Conservation (phyloP, 2,113 vertebrate genomes). For the Epinephelus moara region DNA sequence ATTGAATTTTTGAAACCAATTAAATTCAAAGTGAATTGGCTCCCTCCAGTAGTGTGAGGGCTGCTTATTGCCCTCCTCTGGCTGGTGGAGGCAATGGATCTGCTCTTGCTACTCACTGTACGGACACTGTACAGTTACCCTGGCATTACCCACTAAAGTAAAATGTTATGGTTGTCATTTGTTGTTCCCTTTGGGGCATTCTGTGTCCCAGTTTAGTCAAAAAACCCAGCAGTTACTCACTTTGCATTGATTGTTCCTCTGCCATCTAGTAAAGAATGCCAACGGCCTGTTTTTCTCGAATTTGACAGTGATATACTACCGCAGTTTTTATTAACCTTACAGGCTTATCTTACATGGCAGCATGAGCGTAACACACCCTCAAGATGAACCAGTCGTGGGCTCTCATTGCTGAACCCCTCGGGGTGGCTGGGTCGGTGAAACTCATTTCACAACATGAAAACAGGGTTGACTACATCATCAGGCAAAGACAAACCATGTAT, state of each 20-base stretch:
- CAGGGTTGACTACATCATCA: slow-evolving; percentile 40
- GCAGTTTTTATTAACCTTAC: slow-evolving; percentile 40
- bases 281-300: slow-evolving; percentile 38
- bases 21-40: background rate
- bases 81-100: background rate
- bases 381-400: slow-evolving; percentile 29
- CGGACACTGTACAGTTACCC: background rate
- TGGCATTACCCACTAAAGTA: slow-evolving; percentile 9
- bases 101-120: background rate
- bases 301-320: slow-evolving; percentile 55
- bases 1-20: background rate
- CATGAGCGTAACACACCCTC: slow-evolving; percentile 29
- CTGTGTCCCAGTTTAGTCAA: slow-evolving; percentile 45
- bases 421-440: slow-evolving; percentile 24
- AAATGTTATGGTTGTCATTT: slow-evolving; percentile 44
- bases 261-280: slow-evolving; percentile 47
- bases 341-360: slow-evolving; percentile 48
- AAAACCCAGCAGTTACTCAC: slow-evolving; percentile 38
- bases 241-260: slow-evolving; percentile 60
- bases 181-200: slow-evolving; percentile 22
- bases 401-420: slow-evolving; percentile 11
- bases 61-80: slow-evolving; percentile 34
- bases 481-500: slow-evolving; percentile 30
- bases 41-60: background rate
- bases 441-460: slow-evolving; percentile 52